These are phyloP conservation scores for Takifugu bimaculatus DNA, from an alignment of 2,113 vertebrate species.

Conservation along the genomic window DNA sequence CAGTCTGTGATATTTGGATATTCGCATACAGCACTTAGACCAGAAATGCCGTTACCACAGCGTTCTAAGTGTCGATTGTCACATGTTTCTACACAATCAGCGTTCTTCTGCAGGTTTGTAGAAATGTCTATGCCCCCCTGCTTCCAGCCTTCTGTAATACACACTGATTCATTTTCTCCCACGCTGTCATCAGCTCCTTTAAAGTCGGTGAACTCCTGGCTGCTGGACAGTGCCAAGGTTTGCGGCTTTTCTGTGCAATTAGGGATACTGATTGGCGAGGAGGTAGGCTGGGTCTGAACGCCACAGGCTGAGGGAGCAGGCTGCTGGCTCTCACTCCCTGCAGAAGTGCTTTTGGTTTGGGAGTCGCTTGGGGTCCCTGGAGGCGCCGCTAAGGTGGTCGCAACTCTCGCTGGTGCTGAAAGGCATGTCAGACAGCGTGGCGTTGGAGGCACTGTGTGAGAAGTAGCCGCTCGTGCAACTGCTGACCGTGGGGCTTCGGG, in stretches of 20 bases:
- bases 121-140: conserved; percentile 13
- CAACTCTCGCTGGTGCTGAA: conserved; percentile 89
- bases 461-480: conserved; percentile 97
- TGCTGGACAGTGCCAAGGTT: conserved; percentile 56
- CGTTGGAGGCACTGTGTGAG: conserved; percentile 94
- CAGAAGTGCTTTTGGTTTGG: conserved; percentile 78
- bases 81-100: conserved; percentile 18
- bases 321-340: conserved; percentile 44
- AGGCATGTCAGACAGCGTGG: conserved; percentile 89
- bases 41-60: no score
- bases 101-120: conserved; percentile 12
- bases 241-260: conserved; percentile 41
- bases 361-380: conserved; percentile 73
- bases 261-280: conserved; percentile 38
- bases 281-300: conserved; percentile 21
- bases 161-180: conserved; percentile 74
- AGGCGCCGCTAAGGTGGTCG: conserved; percentile 80
- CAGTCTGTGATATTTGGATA: conserved; percentile 39
- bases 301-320: conserved; percentile 11
- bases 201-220: conserved; percentile 90
- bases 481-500: conserved; percentile 93
- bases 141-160: conserved; percentile 55
- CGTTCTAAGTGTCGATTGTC: conserved; percentile 7
- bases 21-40: conserved; percentile 22
- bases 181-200: conserved; percentile 83